Conservation (phyloP, 2,888 invertebrate genomes). For the Drosophila affinis region DNA sequence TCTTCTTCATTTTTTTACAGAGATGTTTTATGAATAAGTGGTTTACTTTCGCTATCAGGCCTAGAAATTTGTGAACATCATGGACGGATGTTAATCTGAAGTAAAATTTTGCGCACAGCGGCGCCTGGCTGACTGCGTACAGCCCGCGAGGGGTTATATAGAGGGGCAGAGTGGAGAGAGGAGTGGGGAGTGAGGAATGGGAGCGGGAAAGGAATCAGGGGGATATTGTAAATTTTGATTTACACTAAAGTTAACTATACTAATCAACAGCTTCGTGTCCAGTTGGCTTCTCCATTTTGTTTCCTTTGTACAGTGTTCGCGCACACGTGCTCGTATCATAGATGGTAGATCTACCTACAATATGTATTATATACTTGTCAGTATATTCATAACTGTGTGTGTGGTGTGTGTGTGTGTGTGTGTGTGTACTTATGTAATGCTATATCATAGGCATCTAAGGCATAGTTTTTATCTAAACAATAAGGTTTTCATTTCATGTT, state of each 20-base stretch:
- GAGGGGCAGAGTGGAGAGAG: background rate
- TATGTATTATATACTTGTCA: slow-evolving; percentile 29
- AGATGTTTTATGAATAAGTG: slow-evolving; percentile 45
- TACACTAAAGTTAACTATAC: slow-evolving; percentile 73
- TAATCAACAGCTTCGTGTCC: slow-evolving; percentile 58
- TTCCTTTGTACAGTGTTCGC: slow-evolving; percentile 43
- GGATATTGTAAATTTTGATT: slow-evolving; percentile 42
- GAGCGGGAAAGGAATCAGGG: background rate
- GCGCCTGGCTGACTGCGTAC: slow-evolving; percentile 69
- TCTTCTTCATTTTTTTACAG: slow-evolving; percentile 19
- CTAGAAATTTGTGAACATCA: slow-evolving; percentile 67
- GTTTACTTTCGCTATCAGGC: slow-evolving; percentile 40
- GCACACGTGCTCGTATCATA: slow-evolving; percentile 63
- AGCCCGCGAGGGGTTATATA: slow-evolving; percentile 55
- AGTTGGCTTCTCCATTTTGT: slow-evolving; percentile 16
- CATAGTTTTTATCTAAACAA: slow-evolving; percentile 60
- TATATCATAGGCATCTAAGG: slow-evolving; percentile 74
- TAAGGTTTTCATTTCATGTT: slow-evolving; percentile 44
- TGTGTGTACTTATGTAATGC: slow-evolving; percentile 46
- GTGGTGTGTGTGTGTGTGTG: slow-evolving; percentile 32
- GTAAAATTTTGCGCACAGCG: slow-evolving; percentile 74
- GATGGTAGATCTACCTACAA: slow-evolving; percentile 2
- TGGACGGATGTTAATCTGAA: slow-evolving; percentile 78
- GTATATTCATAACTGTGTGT: slow-evolving; percentile 47
- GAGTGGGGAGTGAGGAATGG: background rate